Evolutionary conservation across 2,113 vertebrate genomes (phyloP).

Genomic region (Henicopernis longicauda): DNA sequence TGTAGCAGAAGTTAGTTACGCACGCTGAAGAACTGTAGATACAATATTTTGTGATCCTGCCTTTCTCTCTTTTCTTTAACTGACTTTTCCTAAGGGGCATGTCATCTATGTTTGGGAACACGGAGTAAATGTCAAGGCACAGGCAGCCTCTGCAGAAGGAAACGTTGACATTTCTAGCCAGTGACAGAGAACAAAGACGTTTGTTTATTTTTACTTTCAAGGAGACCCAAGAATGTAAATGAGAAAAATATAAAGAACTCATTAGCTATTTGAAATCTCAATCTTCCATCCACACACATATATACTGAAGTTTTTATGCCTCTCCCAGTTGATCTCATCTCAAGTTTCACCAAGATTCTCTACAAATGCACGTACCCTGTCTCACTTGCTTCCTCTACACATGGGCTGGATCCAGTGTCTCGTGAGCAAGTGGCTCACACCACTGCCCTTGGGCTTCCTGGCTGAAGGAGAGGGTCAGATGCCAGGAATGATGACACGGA

Average conservation of each 20-base stretch:
- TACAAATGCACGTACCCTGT: background rate
- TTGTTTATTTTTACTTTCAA: background rate
- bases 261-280: background rate
- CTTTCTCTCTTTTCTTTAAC: background rate
- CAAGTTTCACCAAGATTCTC: background rate
- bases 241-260: background rate
- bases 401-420: background rate
- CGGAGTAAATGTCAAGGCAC: background rate
- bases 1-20: background rate
- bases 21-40: background rate
- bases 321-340: background rate
- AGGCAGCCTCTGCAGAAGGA: background rate
- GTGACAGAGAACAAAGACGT: background rate
- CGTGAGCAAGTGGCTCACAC: fast-evolving
- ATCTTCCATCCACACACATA: background rate
- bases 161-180: background rate
- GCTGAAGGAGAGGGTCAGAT: background rate
- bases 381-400: background rate
- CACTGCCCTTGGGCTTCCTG: background rate
- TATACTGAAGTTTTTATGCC: background rate
- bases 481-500: background rate
- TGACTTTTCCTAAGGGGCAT: background rate
- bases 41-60: background rate
- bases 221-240: background rate
- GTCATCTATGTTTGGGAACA: background rate